A percentile compares a stretch with the other conserved stretches of the same genome.
phyloP scores from a whole-genome alignment of 1,140 invertebrate species.

The Homarus americanus region DNA sequence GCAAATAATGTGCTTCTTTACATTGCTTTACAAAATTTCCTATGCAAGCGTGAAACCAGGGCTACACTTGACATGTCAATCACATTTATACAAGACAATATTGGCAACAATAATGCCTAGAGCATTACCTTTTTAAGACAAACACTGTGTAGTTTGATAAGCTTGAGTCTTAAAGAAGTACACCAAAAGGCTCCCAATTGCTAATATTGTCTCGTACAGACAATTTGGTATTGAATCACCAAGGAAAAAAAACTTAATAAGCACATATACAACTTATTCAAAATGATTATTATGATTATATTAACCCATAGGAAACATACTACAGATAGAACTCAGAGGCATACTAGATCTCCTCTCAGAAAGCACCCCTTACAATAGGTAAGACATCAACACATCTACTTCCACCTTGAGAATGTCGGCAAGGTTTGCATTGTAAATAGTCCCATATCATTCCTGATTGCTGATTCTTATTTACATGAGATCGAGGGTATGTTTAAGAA shows the following conservation, averaged over 20 bases:
- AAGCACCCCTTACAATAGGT: conserved; percentile 60
- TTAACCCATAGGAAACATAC: conserved; percentile 63
- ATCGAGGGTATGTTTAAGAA: neutral
- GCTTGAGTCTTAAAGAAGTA: neutral
- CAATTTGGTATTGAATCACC: conserved; percentile 53
- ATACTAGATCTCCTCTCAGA: conserved; percentile 58
- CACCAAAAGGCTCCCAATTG: neutral
- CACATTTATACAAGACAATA: conserved; percentile 39
- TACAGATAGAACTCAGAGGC: conserved; percentile 65
- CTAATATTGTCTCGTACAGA: conserved; percentile 15
- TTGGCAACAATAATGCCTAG: neutral
- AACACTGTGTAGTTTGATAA: conserved; percentile 16
- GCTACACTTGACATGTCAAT: conserved; percentile 62
- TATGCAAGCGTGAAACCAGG: conserved; percentile 68
- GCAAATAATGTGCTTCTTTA: conserved; percentile 72
- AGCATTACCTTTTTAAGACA: neutral
- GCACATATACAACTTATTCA: conserved; percentile 56
- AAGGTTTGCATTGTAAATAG: neutral
- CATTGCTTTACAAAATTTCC: conserved; percentile 70
- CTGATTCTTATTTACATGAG: neutral
- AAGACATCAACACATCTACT: conserved; percentile 56
- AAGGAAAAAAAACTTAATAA: conserved; percentile 44
- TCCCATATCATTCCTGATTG: neutral
- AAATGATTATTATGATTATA: conserved; percentile 62
- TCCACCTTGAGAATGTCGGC: conserved; percentile 50